Evolutionary conservation across 2,113 vertebrate genomes (phyloP).

Genomic region (Ancistrus triradiatus): DNA sequence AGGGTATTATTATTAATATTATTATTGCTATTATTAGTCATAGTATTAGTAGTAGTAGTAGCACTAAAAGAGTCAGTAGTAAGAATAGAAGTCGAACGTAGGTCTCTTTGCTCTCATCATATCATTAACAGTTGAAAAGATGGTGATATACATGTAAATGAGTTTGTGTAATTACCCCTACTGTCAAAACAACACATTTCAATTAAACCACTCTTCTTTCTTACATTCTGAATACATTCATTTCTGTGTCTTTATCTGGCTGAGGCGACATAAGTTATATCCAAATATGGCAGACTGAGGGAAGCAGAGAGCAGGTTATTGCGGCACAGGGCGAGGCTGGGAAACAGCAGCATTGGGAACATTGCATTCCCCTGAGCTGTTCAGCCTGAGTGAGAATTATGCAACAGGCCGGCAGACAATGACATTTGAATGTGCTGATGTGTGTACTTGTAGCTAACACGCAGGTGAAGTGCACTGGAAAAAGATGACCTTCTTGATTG

Average conservation of each 20-base stretch:
- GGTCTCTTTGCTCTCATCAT: too few relatives aligned
- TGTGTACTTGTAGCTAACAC: constrained; percentile 26
- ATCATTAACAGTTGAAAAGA: too few relatives aligned
- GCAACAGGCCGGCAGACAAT: constrained; percentile 43
- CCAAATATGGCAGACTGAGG: constrained; percentile 21
- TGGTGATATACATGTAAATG: too few relatives aligned
- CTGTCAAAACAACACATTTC: too few relatives aligned
- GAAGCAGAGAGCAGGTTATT: background rate
- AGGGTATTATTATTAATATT: too few relatives aligned
- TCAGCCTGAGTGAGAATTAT: constrained; percentile 29
- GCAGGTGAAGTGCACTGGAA: constrained; percentile 41
- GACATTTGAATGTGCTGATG: constrained; percentile 47
- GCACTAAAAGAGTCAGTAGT: too few relatives aligned
- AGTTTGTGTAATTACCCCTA: too few relatives aligned
- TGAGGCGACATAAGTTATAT: constrained; percentile 20
- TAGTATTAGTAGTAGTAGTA: too few relatives aligned
- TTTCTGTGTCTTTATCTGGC: constrained; percentile 9
- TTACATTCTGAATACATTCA: too few relatives aligned
- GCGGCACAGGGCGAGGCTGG: constrained; percentile 14
- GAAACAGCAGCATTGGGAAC: constrained; percentile 22
- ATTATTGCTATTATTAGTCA: too few relatives aligned
- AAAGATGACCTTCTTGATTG: constrained; percentile 46
- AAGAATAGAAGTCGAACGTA: too few relatives aligned
- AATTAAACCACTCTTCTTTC: too few relatives aligned
- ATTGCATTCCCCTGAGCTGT: constrained; percentile 33